Conservation (phyloP, 2,888 invertebrate genomes). For the Drosophila pullipes region DNA sequence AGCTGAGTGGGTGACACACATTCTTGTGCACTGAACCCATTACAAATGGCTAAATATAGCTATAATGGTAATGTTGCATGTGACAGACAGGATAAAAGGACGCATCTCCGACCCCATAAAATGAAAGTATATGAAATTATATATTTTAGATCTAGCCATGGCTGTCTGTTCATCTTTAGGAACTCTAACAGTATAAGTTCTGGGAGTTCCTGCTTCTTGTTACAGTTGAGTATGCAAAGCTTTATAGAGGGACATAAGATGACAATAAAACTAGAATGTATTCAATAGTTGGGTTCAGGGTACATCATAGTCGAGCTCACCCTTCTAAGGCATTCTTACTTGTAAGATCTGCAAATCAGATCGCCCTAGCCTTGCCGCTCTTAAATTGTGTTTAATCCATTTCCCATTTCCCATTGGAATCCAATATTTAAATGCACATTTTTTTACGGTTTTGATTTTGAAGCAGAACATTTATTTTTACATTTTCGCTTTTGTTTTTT, state of each 20-base stretch:
- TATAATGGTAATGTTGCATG: not conserved
- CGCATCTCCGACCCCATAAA: not conserved
- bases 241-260: not conserved
- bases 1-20: constrained; percentile 18
- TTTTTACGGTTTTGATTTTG: constrained; percentile 57
- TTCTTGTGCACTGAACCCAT: not conserved
- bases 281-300: not conserved
- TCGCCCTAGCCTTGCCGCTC: not conserved
- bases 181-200: not conserved
- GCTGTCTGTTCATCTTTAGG: not conserved
- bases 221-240: too few species aligned
- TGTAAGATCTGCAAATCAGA: not conserved
- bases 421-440: constrained; percentile 33
- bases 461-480: constrained; percentile 70
- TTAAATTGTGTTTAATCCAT: not conserved
- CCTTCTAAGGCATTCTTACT: not conserved
- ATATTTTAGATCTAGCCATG: not conserved
- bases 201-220: not conserved
- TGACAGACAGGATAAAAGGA: too few species aligned
- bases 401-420: not conserved
- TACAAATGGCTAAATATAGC: not conserved
- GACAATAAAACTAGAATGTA: not conserved
- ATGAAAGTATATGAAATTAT: not conserved
- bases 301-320: not conserved
- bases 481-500: constrained; percentile 59